Percentiles rank a stretch among this genome's conserved stretches.
phyloP scores from a whole-genome alignment of 2,113 vertebrate species.

The Salvator merianae region DNA sequence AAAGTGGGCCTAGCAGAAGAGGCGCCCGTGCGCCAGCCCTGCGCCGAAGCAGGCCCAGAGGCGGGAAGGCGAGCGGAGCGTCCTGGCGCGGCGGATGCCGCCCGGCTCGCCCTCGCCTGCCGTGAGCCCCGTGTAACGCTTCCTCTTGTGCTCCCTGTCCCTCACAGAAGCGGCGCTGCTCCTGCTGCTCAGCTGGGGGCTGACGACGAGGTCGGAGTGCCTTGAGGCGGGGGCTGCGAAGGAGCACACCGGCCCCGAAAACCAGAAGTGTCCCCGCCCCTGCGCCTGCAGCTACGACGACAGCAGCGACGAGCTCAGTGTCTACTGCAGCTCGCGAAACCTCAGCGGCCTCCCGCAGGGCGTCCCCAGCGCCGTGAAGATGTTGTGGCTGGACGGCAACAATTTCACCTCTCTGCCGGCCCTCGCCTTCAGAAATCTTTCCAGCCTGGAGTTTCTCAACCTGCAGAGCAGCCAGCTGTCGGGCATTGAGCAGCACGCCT shows the following conservation, averaged over 20 bases:
- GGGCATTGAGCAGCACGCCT: constrained; percentile 82
- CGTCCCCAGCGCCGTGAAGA: constrained; percentile 76
- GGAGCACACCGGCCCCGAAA: constrained; percentile 53
- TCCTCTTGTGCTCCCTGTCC: fast-evolving
- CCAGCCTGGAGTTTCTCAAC: constrained; percentile 87
- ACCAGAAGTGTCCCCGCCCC: constrained; percentile 77
- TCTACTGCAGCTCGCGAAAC: constrained; percentile 91
- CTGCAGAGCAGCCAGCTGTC: constrained; percentile 85
- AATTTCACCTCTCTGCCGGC: constrained; percentile 81
- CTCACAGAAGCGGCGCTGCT: constrained; percentile 43
- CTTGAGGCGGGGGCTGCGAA: background rate
- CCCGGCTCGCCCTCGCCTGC: too few species aligned
- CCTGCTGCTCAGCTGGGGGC: constrained; percentile 56
- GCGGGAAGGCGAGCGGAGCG: too few species aligned
- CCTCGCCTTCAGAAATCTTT: constrained; percentile 81
- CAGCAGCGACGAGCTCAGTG: constrained; percentile 82
- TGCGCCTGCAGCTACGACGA: constrained; percentile 87
- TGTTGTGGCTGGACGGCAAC: constrained; percentile 92
- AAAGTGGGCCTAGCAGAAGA: too few species aligned
- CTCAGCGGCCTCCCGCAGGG: constrained; percentile 78
- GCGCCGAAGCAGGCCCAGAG: too few species aligned
- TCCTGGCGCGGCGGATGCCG: too few species aligned
- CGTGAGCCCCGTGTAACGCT: too few species aligned
- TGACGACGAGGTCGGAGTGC: constrained; percentile 22
- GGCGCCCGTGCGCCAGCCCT: background rate